Percentiles rank a stretch among this genome's conserved stretches.
phyloP scores from a whole-genome alignment of 2,113 vertebrate genomes.

The Tachysurus fulvidraco region DNA sequence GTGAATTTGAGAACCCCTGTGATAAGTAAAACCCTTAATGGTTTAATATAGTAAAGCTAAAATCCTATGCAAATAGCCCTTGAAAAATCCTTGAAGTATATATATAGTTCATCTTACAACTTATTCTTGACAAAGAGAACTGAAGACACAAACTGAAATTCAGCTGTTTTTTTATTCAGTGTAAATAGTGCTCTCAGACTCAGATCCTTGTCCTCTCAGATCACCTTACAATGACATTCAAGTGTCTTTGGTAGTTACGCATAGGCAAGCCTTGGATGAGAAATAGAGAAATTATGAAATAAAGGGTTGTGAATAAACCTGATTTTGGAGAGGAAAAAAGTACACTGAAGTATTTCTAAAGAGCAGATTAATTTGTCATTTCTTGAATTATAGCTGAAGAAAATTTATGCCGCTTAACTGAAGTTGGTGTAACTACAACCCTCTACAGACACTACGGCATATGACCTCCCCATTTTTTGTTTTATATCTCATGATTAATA shows the following conservation, averaged over 20 bases:
- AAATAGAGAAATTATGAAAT: background rate
- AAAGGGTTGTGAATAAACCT: background rate
- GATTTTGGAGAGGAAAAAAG: background rate
- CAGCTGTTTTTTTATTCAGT: background rate
- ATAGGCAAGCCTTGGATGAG: background rate
- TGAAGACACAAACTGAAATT: background rate
- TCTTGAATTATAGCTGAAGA: background rate
- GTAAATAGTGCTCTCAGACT: background rate
- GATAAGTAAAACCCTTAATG: background rate
- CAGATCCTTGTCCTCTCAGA: background rate
- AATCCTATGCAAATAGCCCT: background rate
- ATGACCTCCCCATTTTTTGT: background rate
- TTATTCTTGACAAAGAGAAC: background rate
- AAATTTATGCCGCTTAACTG: background rate
- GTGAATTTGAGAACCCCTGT: background rate
- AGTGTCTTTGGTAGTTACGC: background rate
- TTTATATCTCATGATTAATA: background rate
- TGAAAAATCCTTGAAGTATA: constrained; percentile 9
- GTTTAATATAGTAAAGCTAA: background rate
- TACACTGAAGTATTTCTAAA: background rate
- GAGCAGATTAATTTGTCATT: background rate
- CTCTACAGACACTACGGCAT: too few relatives aligned
- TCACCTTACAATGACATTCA: constrained; percentile 2
- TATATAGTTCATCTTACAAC: background rate
- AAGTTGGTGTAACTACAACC: too few relatives aligned